Evolutionary conservation across 2,888 invertebrate genomes (phyloP).

Genomic region (Leptarthrus brevirostris): DNA sequence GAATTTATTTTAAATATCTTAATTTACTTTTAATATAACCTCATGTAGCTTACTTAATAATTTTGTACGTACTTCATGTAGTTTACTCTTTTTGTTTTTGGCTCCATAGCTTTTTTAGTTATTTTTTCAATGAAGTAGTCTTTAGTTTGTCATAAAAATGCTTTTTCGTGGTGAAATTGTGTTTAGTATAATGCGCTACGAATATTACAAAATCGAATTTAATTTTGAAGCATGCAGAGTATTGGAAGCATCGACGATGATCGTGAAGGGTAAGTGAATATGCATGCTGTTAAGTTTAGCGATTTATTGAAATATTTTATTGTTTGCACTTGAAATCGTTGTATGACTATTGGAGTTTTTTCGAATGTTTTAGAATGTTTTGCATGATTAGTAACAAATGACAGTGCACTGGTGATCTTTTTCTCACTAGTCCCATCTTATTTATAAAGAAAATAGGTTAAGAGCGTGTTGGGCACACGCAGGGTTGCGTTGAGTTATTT

Average conservation of each 20-base stretch:
- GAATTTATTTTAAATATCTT: background rate
- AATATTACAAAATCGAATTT: slow-evolving; percentile 43
- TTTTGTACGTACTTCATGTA: background rate
- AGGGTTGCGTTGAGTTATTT: no score
- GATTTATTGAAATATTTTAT: background rate
- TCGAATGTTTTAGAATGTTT: background rate
- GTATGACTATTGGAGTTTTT: background rate
- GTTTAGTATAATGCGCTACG: slow-evolving; percentile 41
- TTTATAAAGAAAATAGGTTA: no score
- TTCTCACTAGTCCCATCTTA: no score
- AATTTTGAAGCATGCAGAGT: slow-evolving; percentile 68
- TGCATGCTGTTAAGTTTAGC: slow-evolving; percentile 6
- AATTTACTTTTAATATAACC: background rate
- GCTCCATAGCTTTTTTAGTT: slow-evolving; percentile 41
- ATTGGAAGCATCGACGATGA: slow-evolving; percentile 68
- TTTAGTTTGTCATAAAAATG: slow-evolving; percentile 21
- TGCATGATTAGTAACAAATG: background rate
- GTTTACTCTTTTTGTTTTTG: slow-evolving; percentile 34
- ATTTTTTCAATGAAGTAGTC: slow-evolving; percentile 1
- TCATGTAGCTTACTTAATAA: slow-evolving; percentile 32
- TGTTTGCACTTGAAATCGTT: background rate
- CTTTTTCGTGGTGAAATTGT: slow-evolving; percentile 33
- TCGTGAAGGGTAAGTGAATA: slow-evolving; percentile 68
- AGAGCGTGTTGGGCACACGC: no score
- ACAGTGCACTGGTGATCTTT: no score